These are phyloP conservation scores for Sapajus apella DNA, from an alignment of 2,113 vertebrate genomes.

Conservation along the genomic window DNA sequence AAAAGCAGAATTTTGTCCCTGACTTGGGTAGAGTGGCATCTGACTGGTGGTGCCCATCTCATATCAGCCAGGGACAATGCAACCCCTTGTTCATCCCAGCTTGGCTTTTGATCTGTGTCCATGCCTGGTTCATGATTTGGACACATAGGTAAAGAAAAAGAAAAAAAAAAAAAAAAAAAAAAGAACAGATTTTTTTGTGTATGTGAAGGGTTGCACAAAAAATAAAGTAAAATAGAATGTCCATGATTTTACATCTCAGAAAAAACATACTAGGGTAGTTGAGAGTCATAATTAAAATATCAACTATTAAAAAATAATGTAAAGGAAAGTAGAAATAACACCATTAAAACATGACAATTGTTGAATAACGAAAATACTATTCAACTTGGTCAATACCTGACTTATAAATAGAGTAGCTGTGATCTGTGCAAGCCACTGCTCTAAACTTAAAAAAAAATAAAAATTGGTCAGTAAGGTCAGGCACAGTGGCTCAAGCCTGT, in stretches of 20 bases:
- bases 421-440: background rate
- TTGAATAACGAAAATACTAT: background rate
- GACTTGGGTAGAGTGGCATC: too few relatives aligned
- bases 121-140: too few relatives aligned
- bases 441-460: background rate
- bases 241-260: background rate
- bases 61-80: too few relatives aligned
- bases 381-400: background rate
- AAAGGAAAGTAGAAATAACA: background rate
- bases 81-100: too few relatives aligned
- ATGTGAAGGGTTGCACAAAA: background rate
- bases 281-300: background rate
- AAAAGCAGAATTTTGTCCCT: background rate
- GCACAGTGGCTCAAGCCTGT: too few relatives aligned
- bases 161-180: too few relatives aligned
- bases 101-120: too few relatives aligned
- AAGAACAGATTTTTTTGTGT: too few relatives aligned
- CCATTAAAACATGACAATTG: background rate
- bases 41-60: too few relatives aligned
- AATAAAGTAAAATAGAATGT: background rate
- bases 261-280: background rate
- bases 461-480: too few relatives aligned
- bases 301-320: background rate
- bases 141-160: too few relatives aligned
- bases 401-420: background rate